phyloP scores from a whole-genome alignment of 2,797 vertebrate genomes.

The Cynopterus sphinx region DNA sequence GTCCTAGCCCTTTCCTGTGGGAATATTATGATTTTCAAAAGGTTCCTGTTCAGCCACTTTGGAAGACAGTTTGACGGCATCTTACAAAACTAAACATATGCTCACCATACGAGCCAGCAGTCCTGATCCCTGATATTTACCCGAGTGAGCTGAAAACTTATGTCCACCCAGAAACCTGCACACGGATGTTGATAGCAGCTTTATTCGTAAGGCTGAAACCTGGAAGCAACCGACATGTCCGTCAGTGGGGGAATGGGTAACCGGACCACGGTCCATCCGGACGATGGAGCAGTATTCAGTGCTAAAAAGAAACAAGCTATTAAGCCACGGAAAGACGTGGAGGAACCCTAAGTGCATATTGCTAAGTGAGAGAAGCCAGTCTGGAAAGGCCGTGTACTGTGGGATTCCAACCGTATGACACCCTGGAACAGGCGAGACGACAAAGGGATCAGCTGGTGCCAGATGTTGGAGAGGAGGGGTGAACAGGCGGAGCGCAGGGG shows the following conservation, averaged over 20 bases:
- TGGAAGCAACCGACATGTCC: neutral
- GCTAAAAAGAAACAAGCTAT: neutral
- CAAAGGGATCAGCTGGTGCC: neutral
- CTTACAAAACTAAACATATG: neutral
- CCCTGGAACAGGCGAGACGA: neutral
- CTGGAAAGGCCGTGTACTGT: neutral
- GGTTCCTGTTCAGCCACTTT: neutral
- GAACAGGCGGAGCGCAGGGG: neutral
- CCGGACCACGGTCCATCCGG: neutral
- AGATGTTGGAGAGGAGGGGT: neutral
- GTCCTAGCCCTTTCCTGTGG: neutral
- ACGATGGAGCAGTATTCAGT: rapidly evolving
- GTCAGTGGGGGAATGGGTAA: neutral
- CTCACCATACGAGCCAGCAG: neutral
- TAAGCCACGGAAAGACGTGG: neutral
- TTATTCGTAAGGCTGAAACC: neutral
- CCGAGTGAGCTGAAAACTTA: neutral
- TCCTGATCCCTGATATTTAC: neutral
- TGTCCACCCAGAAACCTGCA: neutral
- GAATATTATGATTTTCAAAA: neutral
- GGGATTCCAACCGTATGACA: rapidly evolving
- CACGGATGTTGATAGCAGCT: neutral
- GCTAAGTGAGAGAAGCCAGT: neutral
- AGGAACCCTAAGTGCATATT: rapidly evolving
- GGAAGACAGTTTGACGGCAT: neutral